Conservation (phyloP, 1,140 invertebrate species). For the Pseudomyrmex flavicornis region DNA sequence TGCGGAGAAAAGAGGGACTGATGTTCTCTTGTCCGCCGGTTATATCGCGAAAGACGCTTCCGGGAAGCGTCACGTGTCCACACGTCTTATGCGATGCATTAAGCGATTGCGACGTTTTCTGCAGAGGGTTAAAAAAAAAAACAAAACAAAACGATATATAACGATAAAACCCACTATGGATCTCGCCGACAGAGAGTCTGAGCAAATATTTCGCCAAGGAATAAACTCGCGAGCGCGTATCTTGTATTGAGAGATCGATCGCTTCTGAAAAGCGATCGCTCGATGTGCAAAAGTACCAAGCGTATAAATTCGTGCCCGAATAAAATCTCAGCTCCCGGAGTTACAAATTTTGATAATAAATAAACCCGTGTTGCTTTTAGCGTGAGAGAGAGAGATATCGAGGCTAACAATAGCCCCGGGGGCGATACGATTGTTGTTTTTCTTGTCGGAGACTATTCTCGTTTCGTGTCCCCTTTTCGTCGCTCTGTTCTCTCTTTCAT, state of each 20-base stretch:
- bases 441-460: background rate
- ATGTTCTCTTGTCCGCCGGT: background rate
- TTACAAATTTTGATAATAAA: too few relatives aligned
- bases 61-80: constrained; percentile 12
- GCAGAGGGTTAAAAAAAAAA: constrained; percentile 7
- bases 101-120: constrained; percentile 4
- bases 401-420: too few relatives aligned
- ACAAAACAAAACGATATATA: background rate
- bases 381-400: too few relatives aligned
- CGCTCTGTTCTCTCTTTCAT: background rate
- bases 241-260: background rate
- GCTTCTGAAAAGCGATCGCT: background rate
- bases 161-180: background rate
- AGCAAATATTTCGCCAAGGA: constrained; percentile 6
- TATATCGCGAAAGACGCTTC: constrained; percentile 21
- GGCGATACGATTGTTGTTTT: background rate
- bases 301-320: too few relatives aligned
- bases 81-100: constrained; percentile 10
- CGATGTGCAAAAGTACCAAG: background rate
- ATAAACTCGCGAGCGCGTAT: background rate
- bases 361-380: too few relatives aligned
- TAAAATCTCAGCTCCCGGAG: too few relatives aligned
- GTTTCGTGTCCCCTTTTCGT: background rate
- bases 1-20: background rate
- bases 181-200: background rate